These are phyloP conservation scores for Tinea pellionella DNA, from an alignment of 2,888 invertebrate species.

Conservation along the genomic window DNA sequence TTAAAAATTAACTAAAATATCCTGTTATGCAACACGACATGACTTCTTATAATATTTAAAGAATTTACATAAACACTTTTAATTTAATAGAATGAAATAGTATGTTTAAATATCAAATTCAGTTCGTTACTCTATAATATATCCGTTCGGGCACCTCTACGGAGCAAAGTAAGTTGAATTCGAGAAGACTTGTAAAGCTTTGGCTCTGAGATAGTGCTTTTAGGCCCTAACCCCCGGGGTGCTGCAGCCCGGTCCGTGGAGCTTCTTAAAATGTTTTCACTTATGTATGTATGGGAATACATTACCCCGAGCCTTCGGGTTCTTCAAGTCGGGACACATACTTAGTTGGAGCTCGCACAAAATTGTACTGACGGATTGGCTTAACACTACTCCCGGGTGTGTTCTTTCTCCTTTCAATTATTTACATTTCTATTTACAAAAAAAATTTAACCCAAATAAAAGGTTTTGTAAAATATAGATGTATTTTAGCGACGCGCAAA, in stretches of 20 bases:
- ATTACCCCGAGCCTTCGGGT: conserved; percentile 62
- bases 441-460: not conserved
- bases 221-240: conserved; percentile 70
- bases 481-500: conserved; percentile 3
- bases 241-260: conserved; percentile 65
- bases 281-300: conserved; percentile 69
- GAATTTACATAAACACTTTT: no score
- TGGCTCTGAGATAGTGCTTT: conserved; percentile 70
- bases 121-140: conserved; percentile 26
- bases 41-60: no score
- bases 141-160: conserved; percentile 51
- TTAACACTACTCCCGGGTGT: conserved; percentile 34
- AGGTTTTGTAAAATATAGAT: conserved; percentile 1
- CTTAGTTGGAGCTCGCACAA: conserved; percentile 49
- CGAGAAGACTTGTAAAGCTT: conserved; percentile 70
- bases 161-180: conserved; percentile 69
- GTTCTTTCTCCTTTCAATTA: conserved; percentile 60
- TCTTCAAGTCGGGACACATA: conserved; percentile 50
- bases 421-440: conserved; percentile 20
- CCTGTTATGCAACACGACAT: no score
- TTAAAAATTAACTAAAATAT: no score
- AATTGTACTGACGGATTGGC: conserved; percentile 67
- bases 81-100: no score
- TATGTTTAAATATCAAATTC: not conserved
- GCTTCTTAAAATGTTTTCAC: conserved; percentile 70